phyloP scores from a whole-genome alignment of 1,140 invertebrate genomes.

The Mylabris phalerata region DNA sequence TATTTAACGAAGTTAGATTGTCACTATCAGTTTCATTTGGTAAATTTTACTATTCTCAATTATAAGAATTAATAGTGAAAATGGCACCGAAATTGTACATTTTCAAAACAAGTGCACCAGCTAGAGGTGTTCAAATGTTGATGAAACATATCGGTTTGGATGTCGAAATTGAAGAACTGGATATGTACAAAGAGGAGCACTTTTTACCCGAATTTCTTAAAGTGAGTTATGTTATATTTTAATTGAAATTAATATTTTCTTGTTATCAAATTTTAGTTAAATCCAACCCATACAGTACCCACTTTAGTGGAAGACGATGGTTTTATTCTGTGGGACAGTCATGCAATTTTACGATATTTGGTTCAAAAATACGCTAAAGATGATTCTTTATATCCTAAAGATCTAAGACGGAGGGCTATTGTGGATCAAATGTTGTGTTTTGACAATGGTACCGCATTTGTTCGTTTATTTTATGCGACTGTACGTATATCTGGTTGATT shows the following conservation, averaged over 20 bases:
- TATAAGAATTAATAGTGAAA: background rate
- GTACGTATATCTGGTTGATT: background rate
- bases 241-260: background rate
- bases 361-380: conserved; percentile 49
- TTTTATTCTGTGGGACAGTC: conserved; percentile 53
- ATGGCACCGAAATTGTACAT: conserved; percentile 39
- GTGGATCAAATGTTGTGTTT: conserved; percentile 49
- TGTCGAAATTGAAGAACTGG: conserved; percentile 53
- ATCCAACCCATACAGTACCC: conserved; percentile 62
- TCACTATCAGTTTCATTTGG: background rate
- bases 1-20: background rate
- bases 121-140: conserved; percentile 51
- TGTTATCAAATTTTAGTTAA: conserved; percentile 40
- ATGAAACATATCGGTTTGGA: conserved; percentile 56
- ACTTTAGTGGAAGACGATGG: conserved; percentile 56
- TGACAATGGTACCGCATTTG: conserved; percentile 32
- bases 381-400: conserved; percentile 52
- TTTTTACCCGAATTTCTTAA: conserved; percentile 59
- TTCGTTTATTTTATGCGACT: background rate
- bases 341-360: conserved; percentile 52
- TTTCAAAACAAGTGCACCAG: conserved; percentile 46
- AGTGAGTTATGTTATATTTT: conserved; percentile 43
- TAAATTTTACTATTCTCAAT: background rate
- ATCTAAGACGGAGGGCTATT: conserved; percentile 45
- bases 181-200: conserved; percentile 57